Evolutionary conservation across 2,888 invertebrate genomes (phyloP), one percentile per base, ranked within the genome.

Genomic region (Amorpha juglandis): DNA sequence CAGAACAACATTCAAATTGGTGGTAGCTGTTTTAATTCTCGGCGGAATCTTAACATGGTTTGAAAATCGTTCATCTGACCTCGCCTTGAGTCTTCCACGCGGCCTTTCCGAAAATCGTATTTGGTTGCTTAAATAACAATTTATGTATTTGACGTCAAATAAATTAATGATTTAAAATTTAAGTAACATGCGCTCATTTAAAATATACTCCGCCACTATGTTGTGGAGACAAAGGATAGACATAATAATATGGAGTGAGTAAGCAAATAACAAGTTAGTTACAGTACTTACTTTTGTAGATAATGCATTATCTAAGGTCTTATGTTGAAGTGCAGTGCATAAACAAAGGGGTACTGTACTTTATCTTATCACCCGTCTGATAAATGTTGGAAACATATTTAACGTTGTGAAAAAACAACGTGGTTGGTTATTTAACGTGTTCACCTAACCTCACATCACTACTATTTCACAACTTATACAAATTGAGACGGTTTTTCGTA

Each of bases 291-390:
- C 79, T 78, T 80, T 79, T 74, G 76, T 78, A 85, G 88, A 89
- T 90, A 90, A 83, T 82, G 77, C 81, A 83, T 81, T 89, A 89
- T 90, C 89, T 85, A 81, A 81, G 84, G 85, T 87, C 84, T 86
- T 83, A 79, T 81, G 78, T 81, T 82, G 79, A 81, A 88, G 87
- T 86, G 88, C 86, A 87, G 77, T 76, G 80, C 81, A 84, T 88
- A 88, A 89, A 91, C 89, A 91, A 90, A 88, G 86, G 87, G 85
- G 84, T 83, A 84, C 86, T 86, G 81, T 86, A 82, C 81, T 81
- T 68, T 90, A 91, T 91, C 91, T 91, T 90, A 91, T 92, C 91
- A 79, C 69, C 70, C 78, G 79, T 66, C 81, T 84, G 90, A 90
- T 91, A 90, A 90, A 78, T 74, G 71, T 79, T 79, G 74, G 81